Base-by-base conservation (phyloP, 2,888 invertebrate species). In the Serrognathus titanus region DNA sequence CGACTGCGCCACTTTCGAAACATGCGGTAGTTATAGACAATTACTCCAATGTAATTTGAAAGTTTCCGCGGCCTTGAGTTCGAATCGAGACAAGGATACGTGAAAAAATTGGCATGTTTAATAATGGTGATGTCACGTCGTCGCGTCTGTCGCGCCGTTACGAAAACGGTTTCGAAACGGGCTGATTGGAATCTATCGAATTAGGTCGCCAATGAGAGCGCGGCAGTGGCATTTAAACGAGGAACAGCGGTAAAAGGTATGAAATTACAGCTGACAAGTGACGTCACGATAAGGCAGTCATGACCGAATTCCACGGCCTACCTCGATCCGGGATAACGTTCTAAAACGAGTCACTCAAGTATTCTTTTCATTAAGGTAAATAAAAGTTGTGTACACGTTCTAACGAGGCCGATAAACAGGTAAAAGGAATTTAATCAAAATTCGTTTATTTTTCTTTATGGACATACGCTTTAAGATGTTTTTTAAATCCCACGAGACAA, bases 191-290 rank as follows among this genome's bases (percentile, higher is more conserved):
- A 11, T 8, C 6, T 16, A 40, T 9, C 13, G 43, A 57, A 57
- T 53, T 53, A 36, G 53, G 57, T 57, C 57, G 54, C 16, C 16
- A 16, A 16, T 16, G 16, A 16, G 16, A 16, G 43, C 43, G 43
- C 3, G 39, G 1, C 39, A 5, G 10, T 12, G 39, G 39, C 39
- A n/a, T 39, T 12, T 31, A 31, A 31, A 31, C 24, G 24, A 31
- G 24, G 24, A 31, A 31, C 39, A 16, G 13, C 43, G 43, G 13
- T 16, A 9, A 20, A 43, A 11, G 43, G 16, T 43, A 16, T 43
- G 43, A 20, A 43, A 43, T 16, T 43, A 16, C 57, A 49, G 53
- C 57, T 57, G 57, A 57, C 48, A 50, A 9, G 49, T 53, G 48
- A 57, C 53, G 57, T 53, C 53, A 53, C 40, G 41, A 46, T 31